Evolutionary conservation across 2,888 invertebrate genomes (phyloP).

Genomic region (Aspidiotus rigidus): DNA sequence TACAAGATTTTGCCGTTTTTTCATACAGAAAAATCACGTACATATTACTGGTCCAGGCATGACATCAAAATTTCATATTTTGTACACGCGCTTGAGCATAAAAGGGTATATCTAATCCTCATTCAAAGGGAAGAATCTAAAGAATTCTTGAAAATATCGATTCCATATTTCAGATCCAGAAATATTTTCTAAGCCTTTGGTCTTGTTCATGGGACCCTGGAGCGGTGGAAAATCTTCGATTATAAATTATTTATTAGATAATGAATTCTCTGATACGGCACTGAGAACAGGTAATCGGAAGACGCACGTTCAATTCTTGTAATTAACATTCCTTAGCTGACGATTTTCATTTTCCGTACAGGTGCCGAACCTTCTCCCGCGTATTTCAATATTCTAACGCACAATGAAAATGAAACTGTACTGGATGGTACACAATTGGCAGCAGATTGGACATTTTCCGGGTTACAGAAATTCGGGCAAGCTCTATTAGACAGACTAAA

Average conservation of each 20-base stretch:
- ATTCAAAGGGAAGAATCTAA: no score
- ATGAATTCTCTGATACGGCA: constrained; percentile 72
- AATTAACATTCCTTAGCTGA: neutral
- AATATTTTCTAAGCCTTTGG: constrained; percentile 85
- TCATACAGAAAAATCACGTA: no score
- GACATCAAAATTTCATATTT: no score
- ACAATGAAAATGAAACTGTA: constrained; percentile 75
- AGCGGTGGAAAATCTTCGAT: constrained; percentile 92
- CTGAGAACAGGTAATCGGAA: constrained; percentile 66
- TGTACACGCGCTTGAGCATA: no score
- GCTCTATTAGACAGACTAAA: constrained; percentile 79
- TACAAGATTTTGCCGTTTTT: no score
- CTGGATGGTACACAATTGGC: constrained; percentile 86
- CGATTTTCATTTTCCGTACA: constrained; percentile 42
- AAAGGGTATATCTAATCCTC: no score
- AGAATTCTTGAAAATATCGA: no score
- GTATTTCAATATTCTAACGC: constrained; percentile 83
- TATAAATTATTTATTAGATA: constrained; percentile 81
- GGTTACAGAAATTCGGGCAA: constrained; percentile 89
- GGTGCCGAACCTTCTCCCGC: constrained; percentile 91
- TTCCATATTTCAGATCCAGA: constrained; percentile 60
- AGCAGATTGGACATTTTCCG: constrained; percentile 90
- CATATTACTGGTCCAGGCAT: no score
- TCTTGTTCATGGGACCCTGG: constrained; percentile 93
- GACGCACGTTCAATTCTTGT: no score